Evolutionary conservation across 2,888 invertebrate species (phyloP).

Genomic region (Bombylius major): DNA sequence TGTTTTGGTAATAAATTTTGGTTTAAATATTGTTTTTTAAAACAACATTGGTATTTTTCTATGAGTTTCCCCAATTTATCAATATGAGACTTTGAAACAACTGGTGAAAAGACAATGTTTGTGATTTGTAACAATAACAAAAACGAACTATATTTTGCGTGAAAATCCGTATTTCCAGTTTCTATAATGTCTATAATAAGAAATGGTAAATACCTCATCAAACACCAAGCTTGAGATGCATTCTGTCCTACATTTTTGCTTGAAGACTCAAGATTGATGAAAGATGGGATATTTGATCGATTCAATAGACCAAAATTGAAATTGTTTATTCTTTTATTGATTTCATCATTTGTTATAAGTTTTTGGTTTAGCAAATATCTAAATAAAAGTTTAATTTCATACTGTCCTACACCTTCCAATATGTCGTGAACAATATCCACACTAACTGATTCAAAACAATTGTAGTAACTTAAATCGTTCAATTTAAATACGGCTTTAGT

Average conservation of each 20-base stretch:
- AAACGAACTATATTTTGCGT: background rate
- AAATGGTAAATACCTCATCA: background rate
- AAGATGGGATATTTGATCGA: background rate
- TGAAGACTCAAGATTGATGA: background rate
- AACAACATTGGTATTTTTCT: background rate
- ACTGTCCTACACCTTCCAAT: conserved; percentile 3
- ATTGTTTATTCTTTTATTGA: background rate
- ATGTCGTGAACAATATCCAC: conserved; percentile 8
- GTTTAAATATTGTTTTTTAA: background rate
- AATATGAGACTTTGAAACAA: background rate
- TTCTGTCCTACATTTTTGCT: background rate
- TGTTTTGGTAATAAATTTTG: background rate
- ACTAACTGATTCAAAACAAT: conserved; percentile 3
- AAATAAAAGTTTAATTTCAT: conserved; percentile 2
- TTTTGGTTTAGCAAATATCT: background rate
- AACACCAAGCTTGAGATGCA: background rate
- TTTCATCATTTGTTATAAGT: background rate
- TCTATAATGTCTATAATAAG: background rate
- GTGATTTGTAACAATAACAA: background rate
- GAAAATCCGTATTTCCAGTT: background rate
- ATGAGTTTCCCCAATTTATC: background rate
- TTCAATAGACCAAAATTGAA: background rate
- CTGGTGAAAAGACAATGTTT: background rate
- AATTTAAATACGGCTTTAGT: background rate
- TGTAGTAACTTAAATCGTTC: conserved; percentile 5